phyloP scores from a whole-genome alignment of 2,113 vertebrate species.

The Odobenus rosmarus region DNA sequence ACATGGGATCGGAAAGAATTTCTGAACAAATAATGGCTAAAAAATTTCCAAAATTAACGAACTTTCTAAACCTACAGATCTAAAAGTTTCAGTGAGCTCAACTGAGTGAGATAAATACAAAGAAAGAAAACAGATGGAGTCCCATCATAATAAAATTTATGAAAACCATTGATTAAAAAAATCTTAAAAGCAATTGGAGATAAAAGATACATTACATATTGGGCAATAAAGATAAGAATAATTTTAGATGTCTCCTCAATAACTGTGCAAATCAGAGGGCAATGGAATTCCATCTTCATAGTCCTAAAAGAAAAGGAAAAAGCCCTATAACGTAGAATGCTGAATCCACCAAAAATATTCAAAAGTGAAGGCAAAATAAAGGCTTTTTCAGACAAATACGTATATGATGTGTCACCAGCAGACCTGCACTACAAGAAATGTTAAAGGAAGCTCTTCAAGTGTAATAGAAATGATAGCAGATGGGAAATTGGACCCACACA shows the following conservation, averaged over 20 bases:
- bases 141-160: slow-evolving; percentile 25
- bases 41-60: slow-evolving; percentile 15
- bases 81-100: neutral
- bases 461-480: neutral
- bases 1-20: slow-evolving; percentile 18
- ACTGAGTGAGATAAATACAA: neutral
- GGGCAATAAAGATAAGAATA: slow-evolving; percentile 27
- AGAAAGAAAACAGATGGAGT: neutral
- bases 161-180: slow-evolving; percentile 32
- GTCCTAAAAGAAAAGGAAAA: neutral
- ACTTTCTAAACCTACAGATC: neutral
- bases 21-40: slow-evolving; percentile 25
- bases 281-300: neutral
- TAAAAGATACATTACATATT: slow-evolving; percentile 20
- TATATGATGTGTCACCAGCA: neutral
- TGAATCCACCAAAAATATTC: slow-evolving; percentile 8
- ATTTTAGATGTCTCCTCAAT: slow-evolving; percentile 24
- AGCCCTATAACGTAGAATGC: neutral
- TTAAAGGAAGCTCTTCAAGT: neutral
- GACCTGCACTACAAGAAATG: neutral
- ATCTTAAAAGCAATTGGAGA: slow-evolving; percentile 9
- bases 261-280: neutral
- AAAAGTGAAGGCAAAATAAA: slow-evolving; percentile 17
- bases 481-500: neutral
- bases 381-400: neutral